Evolutionary conservation across 2,113 vertebrate species (phyloP).

Genomic region (Hyaena hyaena): DNA sequence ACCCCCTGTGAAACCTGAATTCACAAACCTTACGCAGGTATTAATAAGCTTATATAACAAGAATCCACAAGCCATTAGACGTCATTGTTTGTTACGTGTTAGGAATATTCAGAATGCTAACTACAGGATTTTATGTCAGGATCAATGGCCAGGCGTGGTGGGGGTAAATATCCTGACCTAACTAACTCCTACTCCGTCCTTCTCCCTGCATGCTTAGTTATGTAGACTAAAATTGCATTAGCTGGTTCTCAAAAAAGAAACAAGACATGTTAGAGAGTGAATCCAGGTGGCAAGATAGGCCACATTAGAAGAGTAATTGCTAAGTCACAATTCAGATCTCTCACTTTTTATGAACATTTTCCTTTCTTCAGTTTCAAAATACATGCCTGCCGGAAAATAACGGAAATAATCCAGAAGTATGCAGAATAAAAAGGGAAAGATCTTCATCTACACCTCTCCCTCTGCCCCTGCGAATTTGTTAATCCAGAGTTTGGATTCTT

Average conservation of each 20-base stretch:
- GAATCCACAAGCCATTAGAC: neutral
- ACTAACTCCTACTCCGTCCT: neutral
- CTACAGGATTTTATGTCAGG: neutral
- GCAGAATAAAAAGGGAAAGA: neutral
- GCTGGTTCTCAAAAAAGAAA: neutral
- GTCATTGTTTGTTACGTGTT: neutral
- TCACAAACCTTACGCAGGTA: neutral
- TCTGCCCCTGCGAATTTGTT: neutral
- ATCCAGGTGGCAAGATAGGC: neutral
- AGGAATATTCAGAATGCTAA: neutral
- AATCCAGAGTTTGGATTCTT: neutral
- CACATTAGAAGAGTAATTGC: neutral
- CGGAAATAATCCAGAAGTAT: neutral
- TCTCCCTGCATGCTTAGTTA: neutral
- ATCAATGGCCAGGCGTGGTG: fast-evolving
- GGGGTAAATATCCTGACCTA: neutral
- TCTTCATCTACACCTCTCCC: neutral
- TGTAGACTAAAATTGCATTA: neutral
- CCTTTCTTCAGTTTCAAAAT: neutral
- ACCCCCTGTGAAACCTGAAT: neutral
- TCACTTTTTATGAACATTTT: neutral
- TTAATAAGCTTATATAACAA: neutral
- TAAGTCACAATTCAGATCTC: neutral
- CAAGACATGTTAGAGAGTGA: neutral
- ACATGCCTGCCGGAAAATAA: neutral